Percentiles rank a stretch among this genome's conserved stretches.
These are phyloP conservation scores for Cerastoderma edule DNA, from an alignment of 2,888 invertebrate genomes.

Conservation along the genomic window DNA sequence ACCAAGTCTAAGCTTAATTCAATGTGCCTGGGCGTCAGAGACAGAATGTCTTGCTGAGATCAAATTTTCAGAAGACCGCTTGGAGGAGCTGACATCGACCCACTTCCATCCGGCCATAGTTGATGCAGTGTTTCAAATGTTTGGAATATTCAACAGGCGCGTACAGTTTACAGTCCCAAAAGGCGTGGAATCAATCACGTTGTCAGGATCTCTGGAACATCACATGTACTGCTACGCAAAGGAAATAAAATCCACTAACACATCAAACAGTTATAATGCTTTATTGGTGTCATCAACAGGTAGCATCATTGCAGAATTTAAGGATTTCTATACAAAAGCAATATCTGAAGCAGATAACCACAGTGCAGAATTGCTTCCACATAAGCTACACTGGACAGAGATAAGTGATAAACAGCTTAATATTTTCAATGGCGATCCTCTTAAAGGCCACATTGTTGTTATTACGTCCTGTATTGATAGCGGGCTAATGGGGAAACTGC, in stretches of 20 bases:
- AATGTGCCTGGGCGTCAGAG: slow-evolving; percentile 44
- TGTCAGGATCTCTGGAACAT: slow-evolving; percentile 50
- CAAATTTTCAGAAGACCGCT: slow-evolving; percentile 45
- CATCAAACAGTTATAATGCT: slow-evolving; percentile 58
- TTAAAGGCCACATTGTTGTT: too few species aligned
- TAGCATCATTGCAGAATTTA: slow-evolving; percentile 63
- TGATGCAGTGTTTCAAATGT: slow-evolving; percentile 67
- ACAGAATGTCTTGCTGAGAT: slow-evolving; percentile 62
- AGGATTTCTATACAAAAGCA: slow-evolving; percentile 49
- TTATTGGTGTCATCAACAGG: slow-evolving; percentile 61
- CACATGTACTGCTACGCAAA: slow-evolving; percentile 63
- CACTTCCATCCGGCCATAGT: slow-evolving; percentile 66
- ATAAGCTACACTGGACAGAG: not conserved
- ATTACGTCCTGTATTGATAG: too few species aligned
- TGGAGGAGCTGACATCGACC: slow-evolving; percentile 50
- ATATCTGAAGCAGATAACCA: not conserved
- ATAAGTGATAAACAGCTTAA: too few species aligned
- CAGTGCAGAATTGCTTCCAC: not conserved
- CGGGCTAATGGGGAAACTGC: not conserved
- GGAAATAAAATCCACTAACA: slow-evolving; percentile 50
- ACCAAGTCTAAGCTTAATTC: slow-evolving; percentile 41
- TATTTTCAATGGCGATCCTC: too few species aligned
- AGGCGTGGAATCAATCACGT: slow-evolving; percentile 45
- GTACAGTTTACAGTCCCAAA: slow-evolving; percentile 59
- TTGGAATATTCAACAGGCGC: slow-evolving; percentile 40